phyloP scores from a whole-genome alignment of 2,113 vertebrate genomes.

The Eclectus roratus region DNA sequence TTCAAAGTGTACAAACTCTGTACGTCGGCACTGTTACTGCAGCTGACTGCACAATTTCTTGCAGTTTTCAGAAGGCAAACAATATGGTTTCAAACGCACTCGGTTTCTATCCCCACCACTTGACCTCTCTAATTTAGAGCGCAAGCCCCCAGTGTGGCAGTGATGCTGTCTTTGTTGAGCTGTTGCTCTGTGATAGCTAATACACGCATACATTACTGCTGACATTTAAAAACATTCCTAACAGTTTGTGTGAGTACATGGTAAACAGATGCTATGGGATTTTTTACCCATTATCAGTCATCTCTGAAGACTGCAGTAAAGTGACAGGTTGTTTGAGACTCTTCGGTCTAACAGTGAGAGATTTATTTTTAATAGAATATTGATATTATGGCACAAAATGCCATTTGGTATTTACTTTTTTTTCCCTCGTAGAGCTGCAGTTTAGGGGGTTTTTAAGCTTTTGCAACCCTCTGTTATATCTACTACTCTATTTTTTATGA shows the following conservation, averaged over 20 bases:
- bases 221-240: slow-evolving; percentile 75
- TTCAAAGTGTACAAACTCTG: not conserved
- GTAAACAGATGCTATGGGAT: slow-evolving; percentile 78
- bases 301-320: slow-evolving; percentile 79
- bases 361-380: slow-evolving; percentile 83
- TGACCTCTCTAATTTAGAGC: slow-evolving; percentile 64
- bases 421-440: slow-evolving; percentile 26
- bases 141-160: not conserved
- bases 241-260: slow-evolving; percentile 69
- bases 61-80: slow-evolving; percentile 32
- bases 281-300: slow-evolving; percentile 80
- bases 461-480: slow-evolving; percentile 65
- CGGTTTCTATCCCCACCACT: slow-evolving; percentile 7
- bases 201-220: slow-evolving; percentile 70
- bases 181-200: slow-evolving; percentile 51
- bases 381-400: slow-evolving; percentile 75
- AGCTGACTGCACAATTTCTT: slow-evolving; percentile 4
- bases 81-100: slow-evolving; percentile 14
- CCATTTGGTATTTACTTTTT: slow-evolving; percentile 66
- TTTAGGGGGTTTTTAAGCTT: slow-evolving; percentile 53
- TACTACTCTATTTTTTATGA: slow-evolving; percentile 63
- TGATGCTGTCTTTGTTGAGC: slow-evolving; percentile 11
- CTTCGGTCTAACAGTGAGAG: slow-evolving; percentile 73
- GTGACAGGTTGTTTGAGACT: slow-evolving; percentile 78
- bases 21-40: not conserved